These are phyloP conservation scores for Andrena trimmerana DNA, from an alignment of 2,888 invertebrate species.

Conservation along the genomic window DNA sequence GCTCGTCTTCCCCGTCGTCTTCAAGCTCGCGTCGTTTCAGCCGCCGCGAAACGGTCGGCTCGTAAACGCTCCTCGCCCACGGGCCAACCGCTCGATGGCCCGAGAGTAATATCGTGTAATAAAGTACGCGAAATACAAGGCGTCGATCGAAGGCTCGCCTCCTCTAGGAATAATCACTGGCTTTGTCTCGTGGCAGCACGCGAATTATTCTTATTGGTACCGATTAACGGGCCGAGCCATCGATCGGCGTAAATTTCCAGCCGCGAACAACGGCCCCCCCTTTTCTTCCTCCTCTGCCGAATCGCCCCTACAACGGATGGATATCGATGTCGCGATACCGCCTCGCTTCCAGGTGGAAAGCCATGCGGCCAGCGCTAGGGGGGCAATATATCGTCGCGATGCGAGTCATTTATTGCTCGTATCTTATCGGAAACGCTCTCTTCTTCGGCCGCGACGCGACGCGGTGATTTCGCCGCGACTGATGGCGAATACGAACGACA, in stretches of 20 bases:
- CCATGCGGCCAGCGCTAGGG: conserved; percentile 30
- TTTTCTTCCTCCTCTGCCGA: conserved; percentile 10
- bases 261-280: conserved; percentile 12
- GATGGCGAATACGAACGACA: conserved; percentile 36
- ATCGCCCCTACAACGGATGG: conserved; percentile 1
- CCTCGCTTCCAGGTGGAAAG: conserved; percentile 40
- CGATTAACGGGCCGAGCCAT: conserved; percentile 61
- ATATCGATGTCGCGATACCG: conserved; percentile 37
- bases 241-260: conserved; percentile 63
- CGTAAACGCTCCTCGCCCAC: conserved; percentile 74
- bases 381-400: conserved; percentile 45
- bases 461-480: conserved; percentile 29
- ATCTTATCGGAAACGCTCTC: conserved; percentile 61
- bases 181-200: conserved; percentile 42
- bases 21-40: conserved; percentile 37
- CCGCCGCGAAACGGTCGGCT: conserved; percentile 60
- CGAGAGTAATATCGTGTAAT: conserved; percentile 63
- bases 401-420: conserved; percentile 67
- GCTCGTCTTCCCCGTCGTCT: conserved; percentile 25
- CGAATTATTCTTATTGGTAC: conserved; percentile 49
- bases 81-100: conserved; percentile 9
- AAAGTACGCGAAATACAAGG: conserved; percentile 64
- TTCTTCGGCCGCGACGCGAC: conserved; percentile 31
- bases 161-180: conserved; percentile 47
- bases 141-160: conserved; percentile 50